Evolutionary conservation across 2,888 invertebrate genomes (phyloP), one percentile per base, ranked within the genome.

Genomic region (Acanthacorydalis orientalis): DNA sequence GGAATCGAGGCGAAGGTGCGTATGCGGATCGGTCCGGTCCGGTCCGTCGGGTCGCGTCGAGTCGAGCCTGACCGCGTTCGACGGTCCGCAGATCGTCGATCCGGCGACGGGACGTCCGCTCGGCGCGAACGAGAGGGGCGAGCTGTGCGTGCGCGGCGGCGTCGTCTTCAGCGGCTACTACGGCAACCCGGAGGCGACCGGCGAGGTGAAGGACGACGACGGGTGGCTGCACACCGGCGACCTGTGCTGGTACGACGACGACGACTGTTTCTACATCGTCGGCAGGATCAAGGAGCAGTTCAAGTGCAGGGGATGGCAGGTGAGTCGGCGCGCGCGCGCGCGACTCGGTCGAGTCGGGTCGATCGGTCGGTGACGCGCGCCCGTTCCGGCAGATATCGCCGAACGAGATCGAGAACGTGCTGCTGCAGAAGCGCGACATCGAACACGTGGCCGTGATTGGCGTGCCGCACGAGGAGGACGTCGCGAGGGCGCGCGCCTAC

Each of bases 201-300:
- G 60, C n/a, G 65, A 65, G 14, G 56, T 63, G 0, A 67, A 67
- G 46, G 62, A 68, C 8, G 58, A 60, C 12, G 67, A 66, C 31
- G 64, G 69, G 2, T 74, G 69, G 69, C 57, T 72, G 33, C 68
- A 64, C 53, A 69, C 72, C 1, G 74, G 74, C 0, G 75, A 75
- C 50, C 57, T 73, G 16, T 64, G 68, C 15, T 72, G 69, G 51
- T 68, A 69, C 50, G 73, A 75, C 51, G 64, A 68, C 12, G 60
- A 68, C n/a, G 61, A 60, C 52, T 67, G 70, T 51, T 68, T 66
- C 49, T 73, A 59, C 56, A 64, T 68, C 34, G 63, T 70, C 1
- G 74, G 73, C 37, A 61, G 74, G 23, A 63, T 69, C 7, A 74
- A 74, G 52, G 62, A 70, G 51, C 58, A 74, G 51, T 57, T 74